phyloP scores from a whole-genome alignment of 1,140 invertebrate species.

The Heliconius himera region DNA sequence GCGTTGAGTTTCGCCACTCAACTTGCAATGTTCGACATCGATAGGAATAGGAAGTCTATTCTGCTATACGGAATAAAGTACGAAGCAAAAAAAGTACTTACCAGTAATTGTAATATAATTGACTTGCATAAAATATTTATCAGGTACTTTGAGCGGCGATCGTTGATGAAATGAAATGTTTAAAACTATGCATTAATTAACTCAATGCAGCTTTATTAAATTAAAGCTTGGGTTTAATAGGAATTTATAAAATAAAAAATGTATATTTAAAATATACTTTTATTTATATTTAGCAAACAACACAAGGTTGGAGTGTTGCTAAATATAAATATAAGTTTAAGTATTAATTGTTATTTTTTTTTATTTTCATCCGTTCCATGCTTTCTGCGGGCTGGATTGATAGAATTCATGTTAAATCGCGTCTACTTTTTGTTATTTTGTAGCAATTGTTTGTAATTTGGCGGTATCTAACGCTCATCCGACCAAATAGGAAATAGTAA shows the following conservation, averaged over 20 bases:
- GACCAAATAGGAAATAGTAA: no score
- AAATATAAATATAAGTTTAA: no score
- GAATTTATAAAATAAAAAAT: neutral
- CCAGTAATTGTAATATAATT: neutral
- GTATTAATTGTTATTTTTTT: no score
- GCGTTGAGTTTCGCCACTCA: no score
- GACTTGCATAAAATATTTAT: neutral
- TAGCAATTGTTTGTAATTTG: no score
- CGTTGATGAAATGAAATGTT: conserved; percentile 7
- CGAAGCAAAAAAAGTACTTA: neutral
- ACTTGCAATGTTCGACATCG: neutral
- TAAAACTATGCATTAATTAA: conserved; percentile 10
- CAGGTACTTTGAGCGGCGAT: neutral
- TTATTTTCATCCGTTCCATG: no score
- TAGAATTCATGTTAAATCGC: no score
- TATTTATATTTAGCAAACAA: no score
- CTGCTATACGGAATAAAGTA: neutral
- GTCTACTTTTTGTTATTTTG: no score
- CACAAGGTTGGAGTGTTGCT: no score
- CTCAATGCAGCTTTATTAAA: neutral
- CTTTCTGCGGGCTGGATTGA: no score
- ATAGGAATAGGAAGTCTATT: neutral
- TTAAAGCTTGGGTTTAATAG: neutral
- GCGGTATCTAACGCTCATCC: no score
- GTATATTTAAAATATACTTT: neutral